Base-by-base conservation (phyloP, 2,113 vertebrate genomes). In the Pangasianodon hypophthalmus region DNA sequence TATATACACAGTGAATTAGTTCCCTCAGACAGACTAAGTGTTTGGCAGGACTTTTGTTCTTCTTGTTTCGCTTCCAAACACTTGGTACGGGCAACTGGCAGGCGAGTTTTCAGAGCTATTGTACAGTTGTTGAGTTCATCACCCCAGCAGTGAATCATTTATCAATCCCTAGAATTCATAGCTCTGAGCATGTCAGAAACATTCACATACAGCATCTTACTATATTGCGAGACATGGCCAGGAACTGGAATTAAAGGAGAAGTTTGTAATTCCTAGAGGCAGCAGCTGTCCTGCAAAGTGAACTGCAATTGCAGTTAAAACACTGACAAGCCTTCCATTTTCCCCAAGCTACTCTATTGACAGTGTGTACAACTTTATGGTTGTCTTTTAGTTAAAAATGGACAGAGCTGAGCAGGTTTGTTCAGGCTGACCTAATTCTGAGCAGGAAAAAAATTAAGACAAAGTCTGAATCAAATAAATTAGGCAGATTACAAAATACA, bases 31-130 rank as follows among this genome's bases (percentile, higher is more conserved):
- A 56, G 69, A 69, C 52, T 84, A 81, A 80, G 41, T 73, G 73
- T 87, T 81, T 82, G 75, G 73, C 88, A 88, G 79, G 82, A 90
- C 73, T 84, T 85, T 81, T 84, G 54, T 10, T 88, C 71, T 41
- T 14, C 21, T 14, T 83, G 48, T 84, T 86, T 52, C 58, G 5
- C 60, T 41, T 85, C 50, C 41, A 44, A 56, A 64, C 80, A 67
- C 37, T 82, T 44, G 60, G 67, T 73, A 75, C 37, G 24, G 75
- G 73, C 83, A 77, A 87, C 69, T 84, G 80, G 21, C n/a, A 77
- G 67, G 44, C 18, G 13, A 62, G 37, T 24, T 75, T 82, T 62
- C 54, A 62, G 32, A 50, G 60, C 11, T 81, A 54, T 77, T 77
- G 50, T 46, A n/a, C 69, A 77, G 69, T 60, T 85, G 52, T 79